A percentile compares a stretch with the other conserved stretches of the same genome.
These are phyloP conservation scores for Plutella xylostella DNA, from an alignment of 2,888 invertebrate genomes.

Conservation along the genomic window DNA sequence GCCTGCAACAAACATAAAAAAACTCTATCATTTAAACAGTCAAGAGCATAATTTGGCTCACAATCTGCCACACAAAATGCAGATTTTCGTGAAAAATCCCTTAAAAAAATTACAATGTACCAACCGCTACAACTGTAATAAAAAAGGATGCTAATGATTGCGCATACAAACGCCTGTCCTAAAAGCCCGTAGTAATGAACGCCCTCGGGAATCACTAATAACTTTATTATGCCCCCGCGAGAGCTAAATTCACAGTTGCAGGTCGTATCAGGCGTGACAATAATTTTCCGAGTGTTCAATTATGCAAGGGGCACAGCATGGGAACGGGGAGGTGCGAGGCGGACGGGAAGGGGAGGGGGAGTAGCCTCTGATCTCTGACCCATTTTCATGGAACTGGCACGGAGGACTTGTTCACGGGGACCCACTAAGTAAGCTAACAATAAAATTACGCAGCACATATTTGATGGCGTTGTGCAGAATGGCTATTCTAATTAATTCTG, in stretches of 20 bases:
- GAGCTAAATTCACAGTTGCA: slow-evolving; percentile 31
- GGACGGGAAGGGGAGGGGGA: slow-evolving; percentile 26
- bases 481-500: slow-evolving; percentile 1
- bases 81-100: too few species aligned
- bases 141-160: too few species aligned
- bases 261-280: slow-evolving; percentile 48
- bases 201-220: background rate
- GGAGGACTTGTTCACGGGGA: slow-evolving; percentile 22
- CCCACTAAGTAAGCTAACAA: background rate
- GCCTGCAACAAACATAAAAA: slow-evolving; percentile 40
- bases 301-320: slow-evolving; percentile 56
- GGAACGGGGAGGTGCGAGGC: slow-evolving; percentile 28
- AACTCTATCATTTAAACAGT: background rate
- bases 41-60: too few species aligned
- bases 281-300: slow-evolving; percentile 63
- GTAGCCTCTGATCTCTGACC: slow-evolving; percentile 52
- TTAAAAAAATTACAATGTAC: too few species aligned
- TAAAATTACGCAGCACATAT: slow-evolving; percentile 24
- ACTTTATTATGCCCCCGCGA: slow-evolving; percentile 8
- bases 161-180: too few species aligned
- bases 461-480: slow-evolving; percentile 18
- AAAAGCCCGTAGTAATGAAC: background rate
- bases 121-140: too few species aligned
- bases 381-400: slow-evolving; percentile 53
- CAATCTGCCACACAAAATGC: too few species aligned